phyloP scores from a whole-genome alignment of 2,888 invertebrate genomes.

The Heliconius erato region DNA sequence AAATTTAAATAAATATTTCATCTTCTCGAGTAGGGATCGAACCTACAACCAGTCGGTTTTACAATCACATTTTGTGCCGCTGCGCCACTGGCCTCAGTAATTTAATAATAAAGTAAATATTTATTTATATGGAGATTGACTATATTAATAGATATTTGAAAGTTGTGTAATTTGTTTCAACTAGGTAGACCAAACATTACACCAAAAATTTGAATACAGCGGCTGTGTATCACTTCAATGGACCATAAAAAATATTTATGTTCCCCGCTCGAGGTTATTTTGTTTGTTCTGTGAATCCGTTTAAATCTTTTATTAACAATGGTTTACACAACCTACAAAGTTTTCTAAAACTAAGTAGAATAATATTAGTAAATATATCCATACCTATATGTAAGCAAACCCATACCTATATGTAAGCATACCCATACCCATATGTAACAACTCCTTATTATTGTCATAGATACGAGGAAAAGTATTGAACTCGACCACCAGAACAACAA shows the following conservation, averaged over 20 bases:
- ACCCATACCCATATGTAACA: constrained; percentile 12
- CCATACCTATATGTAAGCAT: constrained; percentile 25
- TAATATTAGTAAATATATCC: constrained; percentile 43
- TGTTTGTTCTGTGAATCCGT: constrained; percentile 74
- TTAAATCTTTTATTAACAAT: constrained; percentile 77
- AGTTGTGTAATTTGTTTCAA: constrained; percentile 37
- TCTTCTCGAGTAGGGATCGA: no score
- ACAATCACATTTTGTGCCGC: no score
- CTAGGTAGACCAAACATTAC: constrained; percentile 70
- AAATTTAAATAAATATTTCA: no score
- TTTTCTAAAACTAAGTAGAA: constrained; percentile 58
- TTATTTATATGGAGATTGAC: constrained; percentile 20
- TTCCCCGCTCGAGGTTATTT: constrained; percentile 76
- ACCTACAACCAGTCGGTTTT: no score
- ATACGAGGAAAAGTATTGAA: constrained; percentile 92
- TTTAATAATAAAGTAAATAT: not conserved
- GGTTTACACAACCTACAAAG: constrained; percentile 62
- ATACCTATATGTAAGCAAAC: constrained; percentile 22
- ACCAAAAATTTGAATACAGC: constrained; percentile 84
- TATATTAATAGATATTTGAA: constrained; percentile 15
- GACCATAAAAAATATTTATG: constrained; percentile 86
- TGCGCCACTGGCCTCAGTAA: no score
- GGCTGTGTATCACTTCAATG: constrained; percentile 85
- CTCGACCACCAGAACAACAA: constrained; percentile 89
- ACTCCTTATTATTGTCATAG: constrained; percentile 71